Evolutionary conservation across 1,140 invertebrate genomes (phyloP), one percentile per base, ranked within the genome.

Genomic region (Arctopsyche grandis): DNA sequence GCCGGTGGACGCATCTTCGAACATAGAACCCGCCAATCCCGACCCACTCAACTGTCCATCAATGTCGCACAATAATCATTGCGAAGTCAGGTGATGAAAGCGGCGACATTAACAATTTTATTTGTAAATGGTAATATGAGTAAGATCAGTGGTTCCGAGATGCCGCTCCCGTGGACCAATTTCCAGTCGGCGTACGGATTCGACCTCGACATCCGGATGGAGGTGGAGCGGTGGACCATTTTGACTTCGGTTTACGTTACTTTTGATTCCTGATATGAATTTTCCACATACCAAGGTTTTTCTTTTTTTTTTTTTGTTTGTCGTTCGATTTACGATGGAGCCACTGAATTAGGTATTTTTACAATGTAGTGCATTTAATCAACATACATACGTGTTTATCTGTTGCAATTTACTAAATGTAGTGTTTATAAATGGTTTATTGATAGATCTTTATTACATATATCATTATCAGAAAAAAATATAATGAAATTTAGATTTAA

Each of bases 1-100:
- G 9, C 82, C 82, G 74, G 86, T 79, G 82, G 84, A 83, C 79
- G 85, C 85, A 48, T 63, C 83, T n/a, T 63, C 38, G 9, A 76
- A 79, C 29, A 38, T 84, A 43, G 81, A 83, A 80, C 81, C 83
- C 74, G 78, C 84, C 69, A 83, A 83, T 19, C 79, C 84, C 48
- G 84, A 85, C 75, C 84, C 83, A 76, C 84, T 86, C 63, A 83
- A 84, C 66, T 87, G 86, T 83, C 86, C 87, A 82, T 86, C 93
- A 82, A 87, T 92, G 82, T 88, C 92, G 84, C 89, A 92, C 83
- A 93, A 91, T 85, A 93, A 94, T 90, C 93, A 93, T 89, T 94
- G 93, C 89, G 93, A 94, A 90, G 93, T 94, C 91, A 95, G 94
- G 91, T 95, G 93, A 95, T 94, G 93, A 91, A 90, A 80, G 84